Conservation (phyloP, 2,797 vertebrate genomes). For the Spheniscus humboldti region DNA sequence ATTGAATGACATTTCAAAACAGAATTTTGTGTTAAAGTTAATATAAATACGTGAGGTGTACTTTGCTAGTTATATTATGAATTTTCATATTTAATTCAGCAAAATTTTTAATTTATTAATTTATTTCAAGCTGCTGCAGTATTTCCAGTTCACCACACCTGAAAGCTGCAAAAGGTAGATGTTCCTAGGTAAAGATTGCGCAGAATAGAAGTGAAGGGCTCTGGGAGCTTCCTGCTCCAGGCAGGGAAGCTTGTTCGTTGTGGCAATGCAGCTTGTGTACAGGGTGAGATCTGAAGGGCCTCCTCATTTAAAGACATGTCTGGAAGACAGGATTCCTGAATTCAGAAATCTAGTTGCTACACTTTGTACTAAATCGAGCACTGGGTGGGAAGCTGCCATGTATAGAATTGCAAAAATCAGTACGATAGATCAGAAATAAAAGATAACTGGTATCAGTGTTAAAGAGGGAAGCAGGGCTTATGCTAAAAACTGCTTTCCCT, state of each 20-base stretch:
- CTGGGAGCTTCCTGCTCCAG: rapidly evolving
- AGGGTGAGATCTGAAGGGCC: not conserved
- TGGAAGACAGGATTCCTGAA: not conserved
- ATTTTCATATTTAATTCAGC: not conserved
- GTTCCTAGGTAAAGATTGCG: not conserved
- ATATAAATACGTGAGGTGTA: not conserved
- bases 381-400: not conserved
- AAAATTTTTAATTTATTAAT: not conserved
- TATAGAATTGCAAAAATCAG: not conserved
- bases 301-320: not conserved
- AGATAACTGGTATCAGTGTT: not conserved
- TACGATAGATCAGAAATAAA: not conserved
- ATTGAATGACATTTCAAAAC: not conserved
- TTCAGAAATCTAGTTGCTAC: not conserved
- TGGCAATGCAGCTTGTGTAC: not conserved
- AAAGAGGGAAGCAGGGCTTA: not conserved
- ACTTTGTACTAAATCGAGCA: not conserved
- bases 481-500: not conserved
- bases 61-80: not conserved
- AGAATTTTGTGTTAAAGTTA: not conserved
- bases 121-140: not conserved
- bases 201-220: not conserved
- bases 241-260: not conserved
- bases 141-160: not conserved
- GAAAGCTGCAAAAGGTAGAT: not conserved